Percentiles rank a stretch among this genome's conserved stretches.
phyloP scores from a whole-genome alignment of 2,888 invertebrate species.

The Agriopis aurantiaria region DNA sequence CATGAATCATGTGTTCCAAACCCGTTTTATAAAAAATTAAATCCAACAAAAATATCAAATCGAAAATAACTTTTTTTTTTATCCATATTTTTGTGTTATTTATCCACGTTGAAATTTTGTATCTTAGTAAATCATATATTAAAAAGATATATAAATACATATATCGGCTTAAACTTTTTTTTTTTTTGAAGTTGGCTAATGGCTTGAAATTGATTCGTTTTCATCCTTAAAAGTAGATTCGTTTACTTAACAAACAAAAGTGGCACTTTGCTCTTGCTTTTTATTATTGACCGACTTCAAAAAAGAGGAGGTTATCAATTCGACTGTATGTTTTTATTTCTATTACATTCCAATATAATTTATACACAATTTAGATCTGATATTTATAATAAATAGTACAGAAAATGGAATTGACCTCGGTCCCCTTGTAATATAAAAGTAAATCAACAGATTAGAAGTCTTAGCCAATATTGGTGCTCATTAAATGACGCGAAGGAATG shows the following conservation, averaged over 20 bases:
- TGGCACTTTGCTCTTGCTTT: background rate
- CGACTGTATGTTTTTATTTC: no score
- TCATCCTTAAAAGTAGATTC: background rate
- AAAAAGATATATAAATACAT: background rate
- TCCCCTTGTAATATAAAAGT: conserved; percentile 30
- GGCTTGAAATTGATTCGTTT: conserved; percentile 5
- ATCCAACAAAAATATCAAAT: background rate
- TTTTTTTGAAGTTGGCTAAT: no score
- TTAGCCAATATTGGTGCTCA: conserved; percentile 66
- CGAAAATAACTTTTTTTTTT: background rate
- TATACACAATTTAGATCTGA: conserved; percentile 29
- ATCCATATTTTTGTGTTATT: background rate
- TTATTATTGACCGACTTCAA: no score
- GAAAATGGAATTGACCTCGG: conserved; percentile 43
- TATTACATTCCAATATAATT: conserved; percentile 24
- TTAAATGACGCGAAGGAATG: conserved; percentile 43
- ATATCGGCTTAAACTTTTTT: no score
- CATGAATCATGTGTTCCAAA: background rate
- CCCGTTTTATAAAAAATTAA: background rate
- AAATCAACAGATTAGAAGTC: conserved; percentile 29
- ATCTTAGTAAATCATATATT: background rate
- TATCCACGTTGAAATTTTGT: background rate
- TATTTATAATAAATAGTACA: conserved; percentile 16
- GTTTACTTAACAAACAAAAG: background rate
- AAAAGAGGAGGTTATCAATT: no score